Percentiles rank a stretch among this genome's conserved stretches.
Conservation (phyloP, 2,113 vertebrate species). For the Lagopus muta region DNA sequence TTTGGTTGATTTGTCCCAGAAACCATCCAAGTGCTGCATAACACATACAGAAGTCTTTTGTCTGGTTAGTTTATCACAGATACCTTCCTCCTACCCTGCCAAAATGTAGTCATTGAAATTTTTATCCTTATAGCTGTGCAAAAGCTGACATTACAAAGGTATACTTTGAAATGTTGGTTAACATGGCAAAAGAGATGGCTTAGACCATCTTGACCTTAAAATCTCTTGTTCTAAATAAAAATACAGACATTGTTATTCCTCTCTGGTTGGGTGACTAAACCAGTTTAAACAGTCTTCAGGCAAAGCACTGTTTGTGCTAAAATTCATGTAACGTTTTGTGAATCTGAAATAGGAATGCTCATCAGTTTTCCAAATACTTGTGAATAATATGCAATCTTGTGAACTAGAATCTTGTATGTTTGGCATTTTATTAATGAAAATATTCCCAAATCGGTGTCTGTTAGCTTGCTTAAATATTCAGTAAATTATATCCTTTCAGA, state of each 20-base stretch:
- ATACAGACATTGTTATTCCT: constrained; percentile 1
- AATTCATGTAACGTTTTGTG: background rate
- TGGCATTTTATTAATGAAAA: constrained; percentile 54
- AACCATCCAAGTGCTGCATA: background rate
- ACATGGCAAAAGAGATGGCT: background rate
- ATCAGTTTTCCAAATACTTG: constrained; percentile 5
- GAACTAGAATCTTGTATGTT: background rate
- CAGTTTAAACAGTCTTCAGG: constrained; percentile 39
- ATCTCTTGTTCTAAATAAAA: constrained; percentile 20
- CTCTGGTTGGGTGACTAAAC: constrained; percentile 22
- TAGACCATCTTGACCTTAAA: background rate
- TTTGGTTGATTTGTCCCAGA: background rate
- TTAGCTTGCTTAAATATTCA: constrained; percentile 53
- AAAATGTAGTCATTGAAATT: background rate
- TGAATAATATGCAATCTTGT: background rate
- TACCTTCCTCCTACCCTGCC: background rate
- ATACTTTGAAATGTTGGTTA: background rate
- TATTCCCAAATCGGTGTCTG: constrained; percentile 45
- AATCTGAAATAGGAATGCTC: constrained; percentile 12
- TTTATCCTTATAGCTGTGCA: background rate
- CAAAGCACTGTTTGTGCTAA: constrained; percentile 35
- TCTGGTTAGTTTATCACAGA: background rate
- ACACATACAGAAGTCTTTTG: background rate
- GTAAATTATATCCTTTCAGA: background rate
- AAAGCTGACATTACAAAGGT: background rate